Evolutionary conservation across 2,888 invertebrate species (phyloP).

Genomic region (Stictocephala bisonia): DNA sequence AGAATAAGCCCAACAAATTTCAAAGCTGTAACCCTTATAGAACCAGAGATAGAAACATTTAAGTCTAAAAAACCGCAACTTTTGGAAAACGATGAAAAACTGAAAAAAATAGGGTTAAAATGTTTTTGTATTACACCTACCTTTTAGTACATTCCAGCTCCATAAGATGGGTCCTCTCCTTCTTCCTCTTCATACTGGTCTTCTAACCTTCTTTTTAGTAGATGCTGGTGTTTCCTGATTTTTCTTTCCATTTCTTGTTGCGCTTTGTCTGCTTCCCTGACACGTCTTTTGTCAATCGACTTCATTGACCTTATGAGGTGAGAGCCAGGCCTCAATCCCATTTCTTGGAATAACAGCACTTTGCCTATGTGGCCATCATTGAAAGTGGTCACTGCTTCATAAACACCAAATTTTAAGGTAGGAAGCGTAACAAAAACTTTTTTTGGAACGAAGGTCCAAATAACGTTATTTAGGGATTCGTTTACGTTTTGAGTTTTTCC

Average conservation of each 20-base stretch:
- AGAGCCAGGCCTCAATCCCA: background rate
- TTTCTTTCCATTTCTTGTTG: conserved; percentile 26
- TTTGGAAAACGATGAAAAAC: conserved; percentile 17
- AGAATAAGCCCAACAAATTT: no score
- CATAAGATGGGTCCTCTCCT: background rate
- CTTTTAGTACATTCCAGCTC: background rate
- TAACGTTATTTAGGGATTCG: conserved; percentile 38
- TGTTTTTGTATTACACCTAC: background rate
- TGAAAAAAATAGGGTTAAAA: conserved; percentile 4
- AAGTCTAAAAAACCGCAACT: conserved; percentile 25
- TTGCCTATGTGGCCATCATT: conserved; percentile 35
- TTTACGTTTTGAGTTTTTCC: conserved; percentile 28
- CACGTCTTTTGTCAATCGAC: background rate
- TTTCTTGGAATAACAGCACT: background rate
- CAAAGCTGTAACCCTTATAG: no score
- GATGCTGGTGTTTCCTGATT: background rate
- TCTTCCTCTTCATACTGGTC: conserved; percentile 17
- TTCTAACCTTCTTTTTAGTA: conserved; percentile 29
- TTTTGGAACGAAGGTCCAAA: conserved; percentile 33
- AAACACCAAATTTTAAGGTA: conserved; percentile 29
- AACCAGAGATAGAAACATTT: conserved; percentile 29
- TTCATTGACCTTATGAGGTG: background rate
- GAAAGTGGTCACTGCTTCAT: conserved; percentile 22
- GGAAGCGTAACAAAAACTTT: conserved; percentile 18
- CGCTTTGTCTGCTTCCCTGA: background rate